Evolutionary conservation across 1,140 invertebrate species (phyloP).

Genomic region (Dolichoris vasculosae): DNA sequence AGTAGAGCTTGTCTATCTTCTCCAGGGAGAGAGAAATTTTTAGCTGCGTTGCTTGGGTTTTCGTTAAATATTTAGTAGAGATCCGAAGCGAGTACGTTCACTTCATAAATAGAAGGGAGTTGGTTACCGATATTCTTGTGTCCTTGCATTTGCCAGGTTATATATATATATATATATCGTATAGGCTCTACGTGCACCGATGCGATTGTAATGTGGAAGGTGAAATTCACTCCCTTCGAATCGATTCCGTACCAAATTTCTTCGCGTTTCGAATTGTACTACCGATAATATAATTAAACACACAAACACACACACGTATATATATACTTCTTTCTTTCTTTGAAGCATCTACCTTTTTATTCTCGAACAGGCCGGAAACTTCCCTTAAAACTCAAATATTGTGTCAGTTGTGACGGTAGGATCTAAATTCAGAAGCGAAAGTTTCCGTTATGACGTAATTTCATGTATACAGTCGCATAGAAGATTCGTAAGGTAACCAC

Average conservation of each 20-base stretch:
- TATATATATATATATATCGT: no score
- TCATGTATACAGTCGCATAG: background rate
- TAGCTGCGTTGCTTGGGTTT: background rate
- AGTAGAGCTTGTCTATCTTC: constrained; percentile 3
- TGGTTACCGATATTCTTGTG: background rate
- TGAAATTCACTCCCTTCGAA: background rate
- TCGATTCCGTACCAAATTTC: background rate
- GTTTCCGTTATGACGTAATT: background rate
- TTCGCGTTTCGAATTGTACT: no score
- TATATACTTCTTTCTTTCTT: no score
- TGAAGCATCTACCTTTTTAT: background rate
- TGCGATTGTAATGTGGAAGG: background rate
- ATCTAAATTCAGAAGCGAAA: background rate
- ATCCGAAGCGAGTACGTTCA: background rate
- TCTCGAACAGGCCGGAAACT: background rate
- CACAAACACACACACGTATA: no score
- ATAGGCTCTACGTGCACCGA: background rate
- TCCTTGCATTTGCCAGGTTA: background rate
- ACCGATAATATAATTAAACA: no score
- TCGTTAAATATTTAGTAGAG: background rate
- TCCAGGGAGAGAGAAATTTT: background rate
- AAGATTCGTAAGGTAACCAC: background rate
- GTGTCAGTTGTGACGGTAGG: background rate
- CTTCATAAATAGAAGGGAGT: background rate
- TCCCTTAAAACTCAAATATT: background rate